Conservation (phyloP, 2,113 vertebrate genomes). For the Pomatostomus ruficeps region DNA sequence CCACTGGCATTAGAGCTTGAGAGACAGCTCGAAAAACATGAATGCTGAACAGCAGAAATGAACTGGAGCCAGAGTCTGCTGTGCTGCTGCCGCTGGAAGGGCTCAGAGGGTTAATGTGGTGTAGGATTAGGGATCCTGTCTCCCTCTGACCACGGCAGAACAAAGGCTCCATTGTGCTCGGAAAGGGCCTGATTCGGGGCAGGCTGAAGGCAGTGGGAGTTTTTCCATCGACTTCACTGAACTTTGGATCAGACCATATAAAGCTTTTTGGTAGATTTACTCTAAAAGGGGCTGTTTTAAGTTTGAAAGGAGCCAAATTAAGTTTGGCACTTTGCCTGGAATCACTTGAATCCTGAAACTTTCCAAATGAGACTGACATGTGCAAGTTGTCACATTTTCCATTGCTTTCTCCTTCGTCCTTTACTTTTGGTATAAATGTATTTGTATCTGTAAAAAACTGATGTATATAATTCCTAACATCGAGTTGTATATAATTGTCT, state of each 20-base stretch:
- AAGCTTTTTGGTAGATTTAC: conserved; percentile 68
- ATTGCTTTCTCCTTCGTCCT: conserved; percentile 60
- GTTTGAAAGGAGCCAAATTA: conserved; percentile 74
- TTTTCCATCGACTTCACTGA: conserved; percentile 41
- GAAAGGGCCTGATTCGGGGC: not conserved
- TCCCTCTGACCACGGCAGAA: not conserved
- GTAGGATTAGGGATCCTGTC: not conserved
- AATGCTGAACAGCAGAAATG: not conserved
- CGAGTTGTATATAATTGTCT: conserved; percentile 73
- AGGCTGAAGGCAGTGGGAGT: conserved; percentile 4
- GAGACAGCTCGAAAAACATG: not conserved
- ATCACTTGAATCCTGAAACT: conserved; percentile 82
- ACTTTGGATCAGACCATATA: conserved; percentile 55
- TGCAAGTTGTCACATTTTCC: conserved; percentile 75
- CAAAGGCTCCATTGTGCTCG: conserved; percentile 30
- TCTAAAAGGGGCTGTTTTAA: conserved; percentile 69
- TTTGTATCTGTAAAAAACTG: conserved; percentile 54
- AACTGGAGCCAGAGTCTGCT: not conserved
- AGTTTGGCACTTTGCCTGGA: conserved; percentile 79
- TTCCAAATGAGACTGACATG: conserved; percentile 71
- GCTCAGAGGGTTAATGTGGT: conserved; percentile 5
- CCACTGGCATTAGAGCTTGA: not conserved
- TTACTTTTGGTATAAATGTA: conserved; percentile 58
- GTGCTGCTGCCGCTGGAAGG: not conserved
- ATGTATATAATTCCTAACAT: conserved; percentile 68